Evolutionary conservation across 30 jellyfish, hydroid and myxozoan genomes (phyloP).

Genomic region (Cassiopea andromeda): DNA sequence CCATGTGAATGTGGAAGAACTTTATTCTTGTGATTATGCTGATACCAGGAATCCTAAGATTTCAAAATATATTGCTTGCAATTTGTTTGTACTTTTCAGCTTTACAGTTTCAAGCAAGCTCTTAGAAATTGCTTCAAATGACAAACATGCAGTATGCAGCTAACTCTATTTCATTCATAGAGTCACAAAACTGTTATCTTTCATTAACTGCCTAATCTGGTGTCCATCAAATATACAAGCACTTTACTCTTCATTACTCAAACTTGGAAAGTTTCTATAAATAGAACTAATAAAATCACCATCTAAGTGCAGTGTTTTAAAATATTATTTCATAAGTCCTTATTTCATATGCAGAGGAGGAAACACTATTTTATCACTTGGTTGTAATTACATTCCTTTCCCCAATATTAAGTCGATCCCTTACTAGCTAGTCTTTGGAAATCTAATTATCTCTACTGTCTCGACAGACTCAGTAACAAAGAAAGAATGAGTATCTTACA

Average conservation of each 20-base stretch:
- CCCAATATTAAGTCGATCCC: conserved; percentile 19
- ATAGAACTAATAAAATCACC: conserved; percentile 10
- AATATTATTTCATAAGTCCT: conserved; percentile 33
- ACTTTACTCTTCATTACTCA: conserved; percentile 9
- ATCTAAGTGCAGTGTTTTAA: conserved; percentile 34
- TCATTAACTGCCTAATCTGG: not conserved
- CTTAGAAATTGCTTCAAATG: not conserved
- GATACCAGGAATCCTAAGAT: conserved; percentile 3
- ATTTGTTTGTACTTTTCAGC: conserved; percentile 10
- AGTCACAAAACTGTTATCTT: not conserved
- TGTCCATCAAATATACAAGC: conserved; percentile 12
- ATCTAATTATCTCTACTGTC: conserved; percentile 42
- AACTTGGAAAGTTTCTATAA: not conserved
- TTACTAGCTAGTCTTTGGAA: conserved; percentile 41
- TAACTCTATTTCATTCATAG: not conserved
- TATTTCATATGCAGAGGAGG: conserved; percentile 51
- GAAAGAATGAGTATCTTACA: conserved; percentile 27
- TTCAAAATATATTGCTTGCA: conserved; percentile 1
- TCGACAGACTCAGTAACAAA: conserved; percentile 33
- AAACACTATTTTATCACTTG: conserved; percentile 14
- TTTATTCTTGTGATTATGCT: conserved; percentile 12
- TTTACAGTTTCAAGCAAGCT: conserved; percentile 19
- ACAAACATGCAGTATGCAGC: not conserved
- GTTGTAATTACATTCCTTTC: not conserved
- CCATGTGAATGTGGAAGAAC: conserved; percentile 26